Percentiles rank a stretch among this genome's conserved stretches.
Evolutionary conservation across 2,797 vertebrate species (phyloP).

Genomic region (Acanthurus tractus): DNA sequence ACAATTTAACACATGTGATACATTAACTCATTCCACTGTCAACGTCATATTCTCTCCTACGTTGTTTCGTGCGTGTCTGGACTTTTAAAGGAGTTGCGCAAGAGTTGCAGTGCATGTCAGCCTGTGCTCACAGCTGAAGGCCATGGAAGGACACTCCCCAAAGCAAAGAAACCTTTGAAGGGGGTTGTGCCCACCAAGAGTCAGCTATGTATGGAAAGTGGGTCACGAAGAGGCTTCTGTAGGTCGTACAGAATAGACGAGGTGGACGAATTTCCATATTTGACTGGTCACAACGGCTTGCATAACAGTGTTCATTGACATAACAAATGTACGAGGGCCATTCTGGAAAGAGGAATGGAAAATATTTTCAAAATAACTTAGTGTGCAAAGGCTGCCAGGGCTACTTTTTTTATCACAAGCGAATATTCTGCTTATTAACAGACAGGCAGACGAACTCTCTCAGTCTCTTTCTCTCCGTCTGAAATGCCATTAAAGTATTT

Average conservation of each 20-base stretch:
- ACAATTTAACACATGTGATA: constrained; percentile 6
- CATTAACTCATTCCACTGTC: constrained; percentile 29
- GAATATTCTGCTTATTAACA: neutral
- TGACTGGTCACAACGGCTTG: constrained; percentile 24
- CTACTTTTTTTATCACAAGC: neutral
- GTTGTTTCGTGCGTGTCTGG: constrained; percentile 17
- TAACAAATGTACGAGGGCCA: neutral
- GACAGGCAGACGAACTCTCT: neutral
- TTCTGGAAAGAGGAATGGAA: constrained; percentile 9
- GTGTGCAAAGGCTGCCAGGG: neutral
- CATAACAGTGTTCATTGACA: constrained; percentile 17
- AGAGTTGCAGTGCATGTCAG: constrained; percentile 36
- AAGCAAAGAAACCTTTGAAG: constrained; percentile 40
- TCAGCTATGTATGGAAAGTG: constrained; percentile 81
- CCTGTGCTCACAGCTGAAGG: constrained; percentile 33
- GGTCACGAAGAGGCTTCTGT: constrained; percentile 63
- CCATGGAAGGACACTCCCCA: constrained; percentile 61
- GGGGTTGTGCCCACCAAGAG: constrained; percentile 49
- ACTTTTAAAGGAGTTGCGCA: constrained; percentile 59
- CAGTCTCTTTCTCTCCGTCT: neutral
- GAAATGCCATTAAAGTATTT: neutral
- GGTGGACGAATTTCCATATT: constrained; percentile 51
- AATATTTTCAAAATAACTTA: constrained; percentile 3
- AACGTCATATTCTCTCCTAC: neutral
- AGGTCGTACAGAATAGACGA: constrained; percentile 37